Conservation (phyloP, 2,113 vertebrate species). For the Sylvicapra grimmia region DNA sequence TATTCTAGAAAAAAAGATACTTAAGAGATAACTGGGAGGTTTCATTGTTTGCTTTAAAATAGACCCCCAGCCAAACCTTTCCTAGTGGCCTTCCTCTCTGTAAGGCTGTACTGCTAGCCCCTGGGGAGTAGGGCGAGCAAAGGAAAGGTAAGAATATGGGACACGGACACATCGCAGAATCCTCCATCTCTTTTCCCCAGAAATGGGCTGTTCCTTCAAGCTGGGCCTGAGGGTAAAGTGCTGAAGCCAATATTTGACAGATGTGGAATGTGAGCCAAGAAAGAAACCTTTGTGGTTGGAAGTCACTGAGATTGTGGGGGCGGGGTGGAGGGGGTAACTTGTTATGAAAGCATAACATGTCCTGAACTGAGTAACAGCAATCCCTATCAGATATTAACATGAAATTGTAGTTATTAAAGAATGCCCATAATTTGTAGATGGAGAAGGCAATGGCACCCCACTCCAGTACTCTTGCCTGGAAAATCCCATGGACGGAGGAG, state of each 20-base stretch:
- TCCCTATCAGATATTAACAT: neutral
- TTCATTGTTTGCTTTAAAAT: neutral
- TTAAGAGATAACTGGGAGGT: neutral
- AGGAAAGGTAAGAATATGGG: neutral
- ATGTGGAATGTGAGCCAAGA: neutral
- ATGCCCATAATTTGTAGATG: neutral
- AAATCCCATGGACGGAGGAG: no score
- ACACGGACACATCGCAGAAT: accelerated
- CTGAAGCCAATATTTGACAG: neutral
- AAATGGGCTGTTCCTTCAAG: neutral
- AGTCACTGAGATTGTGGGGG: neutral
- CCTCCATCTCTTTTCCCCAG: neutral
- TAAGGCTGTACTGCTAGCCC: neutral
- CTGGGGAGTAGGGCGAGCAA: neutral
- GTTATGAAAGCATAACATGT: neutral
- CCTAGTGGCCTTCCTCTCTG: neutral
- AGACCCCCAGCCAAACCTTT: neutral
- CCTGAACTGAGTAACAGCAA: neutral
- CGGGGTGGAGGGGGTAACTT: neutral
- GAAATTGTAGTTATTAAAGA: neutral
- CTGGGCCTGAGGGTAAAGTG: neutral
- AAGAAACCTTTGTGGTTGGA: neutral
- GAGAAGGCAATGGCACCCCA: no score
- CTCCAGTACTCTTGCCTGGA: no score
- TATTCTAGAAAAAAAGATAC: neutral